A percentile compares a stretch with the other conserved stretches of the same genome.
Conservation (phyloP, 2,113 vertebrate species). For the Eulemur macaco region DNA sequence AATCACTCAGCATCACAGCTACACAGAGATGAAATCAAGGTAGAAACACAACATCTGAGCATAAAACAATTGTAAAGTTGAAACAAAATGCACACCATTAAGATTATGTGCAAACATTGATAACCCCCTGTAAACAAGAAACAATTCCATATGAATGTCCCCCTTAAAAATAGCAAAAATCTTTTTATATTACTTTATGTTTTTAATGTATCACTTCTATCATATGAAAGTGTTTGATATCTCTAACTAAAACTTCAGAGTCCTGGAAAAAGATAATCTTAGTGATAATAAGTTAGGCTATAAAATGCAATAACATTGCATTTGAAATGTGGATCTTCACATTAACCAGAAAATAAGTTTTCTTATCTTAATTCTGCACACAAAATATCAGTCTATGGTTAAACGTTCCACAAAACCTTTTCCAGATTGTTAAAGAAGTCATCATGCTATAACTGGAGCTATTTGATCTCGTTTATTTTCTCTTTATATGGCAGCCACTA, state of each 20-base stretch:
- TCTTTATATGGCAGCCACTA: constrained; percentile 40
- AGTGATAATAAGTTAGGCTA: neutral
- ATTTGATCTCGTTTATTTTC: constrained; percentile 57
- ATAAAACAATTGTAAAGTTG: neutral
- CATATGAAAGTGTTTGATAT: neutral
- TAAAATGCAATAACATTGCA: neutral
- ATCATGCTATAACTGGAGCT: constrained; percentile 5
- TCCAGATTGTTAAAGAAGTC: constrained; percentile 46
- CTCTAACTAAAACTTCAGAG: neutral
- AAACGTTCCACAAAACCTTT: constrained; percentile 31
- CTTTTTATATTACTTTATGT: neutral
- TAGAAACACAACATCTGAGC: neutral
- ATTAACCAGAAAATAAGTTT: constrained; percentile 47
- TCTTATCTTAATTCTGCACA: constrained; percentile 40
- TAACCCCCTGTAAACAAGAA: neutral
- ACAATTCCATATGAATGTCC: neutral
- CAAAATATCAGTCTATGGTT: constrained; percentile 43
- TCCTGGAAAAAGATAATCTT: neutral
- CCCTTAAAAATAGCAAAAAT: neutral
- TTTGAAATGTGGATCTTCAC: neutral
- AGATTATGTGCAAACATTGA: neutral
- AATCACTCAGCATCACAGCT: neutral
- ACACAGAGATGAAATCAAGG: neutral
- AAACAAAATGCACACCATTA: neutral
- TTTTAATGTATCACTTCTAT: neutral